phyloP scores from a whole-genome alignment of 2,113 vertebrate species.

The Gyps fulvus region DNA sequence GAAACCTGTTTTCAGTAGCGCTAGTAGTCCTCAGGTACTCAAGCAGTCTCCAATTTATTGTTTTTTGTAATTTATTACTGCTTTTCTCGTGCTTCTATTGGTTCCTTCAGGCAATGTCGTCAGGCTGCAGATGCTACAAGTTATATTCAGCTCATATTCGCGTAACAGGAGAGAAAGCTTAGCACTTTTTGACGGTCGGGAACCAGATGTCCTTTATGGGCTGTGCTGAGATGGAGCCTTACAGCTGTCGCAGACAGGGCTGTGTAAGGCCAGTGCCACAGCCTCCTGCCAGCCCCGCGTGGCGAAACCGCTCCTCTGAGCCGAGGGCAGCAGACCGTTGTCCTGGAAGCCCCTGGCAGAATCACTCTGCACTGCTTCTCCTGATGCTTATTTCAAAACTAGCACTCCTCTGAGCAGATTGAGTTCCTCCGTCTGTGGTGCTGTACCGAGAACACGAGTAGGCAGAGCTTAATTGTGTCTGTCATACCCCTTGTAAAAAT shows the following conservation, averaged over 20 bases:
- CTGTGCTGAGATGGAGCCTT: not conserved
- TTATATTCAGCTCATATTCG: not conserved
- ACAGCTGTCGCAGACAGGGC: not conserved
- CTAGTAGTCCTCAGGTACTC: not conserved
- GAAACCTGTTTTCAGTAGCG: not conserved
- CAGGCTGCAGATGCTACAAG: not conserved
- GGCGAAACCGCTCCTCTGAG: not conserved
- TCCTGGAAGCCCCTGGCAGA: not conserved
- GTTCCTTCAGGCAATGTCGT: not conserved
- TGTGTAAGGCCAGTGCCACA: not conserved
- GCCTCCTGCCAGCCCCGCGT: not conserved
- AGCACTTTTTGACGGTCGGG: not conserved
- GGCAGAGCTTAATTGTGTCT: not conserved
- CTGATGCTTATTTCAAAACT: not conserved
- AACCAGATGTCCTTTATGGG: not conserved
- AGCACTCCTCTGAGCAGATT: not conserved
- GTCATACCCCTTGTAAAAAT: not conserved
- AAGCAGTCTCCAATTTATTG: not conserved
- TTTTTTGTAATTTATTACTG: not conserved
- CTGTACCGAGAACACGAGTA: rapidly evolving
- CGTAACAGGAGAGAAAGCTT: not conserved
- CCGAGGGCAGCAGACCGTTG: too few species aligned
- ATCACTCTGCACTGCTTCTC: not conserved
- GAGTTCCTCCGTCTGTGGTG: not conserved
- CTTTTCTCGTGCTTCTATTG: not conserved